Percentiles rank a stretch among this genome's conserved stretches.
Evolutionary conservation across 2,888 invertebrate species (phyloP).

Genomic region (Biston stratarius): DNA sequence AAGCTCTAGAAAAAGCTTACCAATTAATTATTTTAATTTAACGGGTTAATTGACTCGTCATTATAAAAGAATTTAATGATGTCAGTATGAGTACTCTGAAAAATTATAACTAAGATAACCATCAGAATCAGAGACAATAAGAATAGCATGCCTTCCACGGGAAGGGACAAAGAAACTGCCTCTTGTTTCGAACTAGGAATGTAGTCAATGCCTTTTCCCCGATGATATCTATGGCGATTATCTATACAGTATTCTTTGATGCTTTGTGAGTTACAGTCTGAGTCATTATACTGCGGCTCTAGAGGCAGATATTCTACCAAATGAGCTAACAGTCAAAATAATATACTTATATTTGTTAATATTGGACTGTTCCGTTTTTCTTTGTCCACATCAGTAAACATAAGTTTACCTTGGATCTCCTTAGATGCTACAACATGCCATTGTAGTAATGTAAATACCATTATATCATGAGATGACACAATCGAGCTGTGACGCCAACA

Average conservation of each 20-base stretch:
- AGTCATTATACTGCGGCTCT: too few relatives aligned
- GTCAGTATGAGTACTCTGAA: constrained; percentile 31
- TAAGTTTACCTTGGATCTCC: constrained; percentile 3
- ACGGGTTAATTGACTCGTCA: constrained; percentile 8
- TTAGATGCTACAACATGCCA: constrained; percentile 7
- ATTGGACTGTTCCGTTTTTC: too few relatives aligned
- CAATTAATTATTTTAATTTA: neutral
- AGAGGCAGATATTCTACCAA: too few relatives aligned
- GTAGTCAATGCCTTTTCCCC: constrained; percentile 18
- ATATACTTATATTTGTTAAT: too few relatives aligned
- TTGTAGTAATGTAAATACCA: constrained; percentile 9
- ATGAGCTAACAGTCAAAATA: too few relatives aligned
- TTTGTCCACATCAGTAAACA: neutral
- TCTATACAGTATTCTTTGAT: constrained; percentile 2
- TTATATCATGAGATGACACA: constrained; percentile 26
- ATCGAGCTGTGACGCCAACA: constrained; percentile 4
- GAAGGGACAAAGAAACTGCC: constrained; percentile 33
- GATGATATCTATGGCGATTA: constrained; percentile 4
- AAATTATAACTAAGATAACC: constrained; percentile 23
- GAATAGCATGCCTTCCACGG: constrained; percentile 10
- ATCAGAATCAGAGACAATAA: constrained; percentile 19
- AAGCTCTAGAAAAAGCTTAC: too few relatives aligned
- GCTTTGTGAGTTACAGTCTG: too few relatives aligned
- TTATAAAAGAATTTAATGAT: constrained; percentile 34
- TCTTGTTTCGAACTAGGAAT: constrained; percentile 28